These are phyloP conservation scores for Seriola dumerili DNA, from an alignment of 2,113 vertebrate genomes.

Conservation along the genomic window DNA sequence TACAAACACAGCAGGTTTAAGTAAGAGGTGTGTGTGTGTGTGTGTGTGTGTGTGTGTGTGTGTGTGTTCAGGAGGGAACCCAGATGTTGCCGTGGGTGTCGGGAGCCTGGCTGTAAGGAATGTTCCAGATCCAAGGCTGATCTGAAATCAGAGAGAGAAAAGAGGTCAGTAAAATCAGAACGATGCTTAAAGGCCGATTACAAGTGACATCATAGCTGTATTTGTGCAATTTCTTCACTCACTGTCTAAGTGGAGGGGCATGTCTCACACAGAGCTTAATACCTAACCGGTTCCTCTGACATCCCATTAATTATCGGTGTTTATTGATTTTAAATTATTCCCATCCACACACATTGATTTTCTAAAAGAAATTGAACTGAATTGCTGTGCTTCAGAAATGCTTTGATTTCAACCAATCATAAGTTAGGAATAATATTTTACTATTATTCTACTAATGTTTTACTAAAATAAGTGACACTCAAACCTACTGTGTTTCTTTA, in stretches of 20 bases:
- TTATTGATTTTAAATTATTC: background rate
- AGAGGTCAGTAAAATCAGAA: background rate
- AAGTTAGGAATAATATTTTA: background rate
- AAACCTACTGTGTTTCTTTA: too few species aligned
- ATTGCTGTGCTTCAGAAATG: background rate
- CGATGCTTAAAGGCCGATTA: background rate
- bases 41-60: conserved; percentile 69
- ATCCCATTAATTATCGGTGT: background rate
- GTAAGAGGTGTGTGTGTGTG: conserved; percentile 61
- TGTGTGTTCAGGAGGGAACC: conserved; percentile 89
- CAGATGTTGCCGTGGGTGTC: conserved; percentile 97
- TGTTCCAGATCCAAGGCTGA: conserved; percentile 98
- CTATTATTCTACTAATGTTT: background rate
- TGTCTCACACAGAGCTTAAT: background rate
- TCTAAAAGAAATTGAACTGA: background rate
- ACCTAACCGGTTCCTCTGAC: background rate
- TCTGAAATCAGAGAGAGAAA: conserved; percentile 83
- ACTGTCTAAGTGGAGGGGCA: background rate
- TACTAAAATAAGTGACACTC: background rate
- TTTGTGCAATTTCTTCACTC: background rate
- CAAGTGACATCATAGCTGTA: background rate
- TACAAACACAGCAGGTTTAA: conserved; percentile 23
- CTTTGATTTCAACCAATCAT: background rate
- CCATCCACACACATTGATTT: background rate
- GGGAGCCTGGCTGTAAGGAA: conserved; percentile 91